phyloP scores from a whole-genome alignment of 2,797 vertebrate species.

The Phataginus tetradactyla region DNA sequence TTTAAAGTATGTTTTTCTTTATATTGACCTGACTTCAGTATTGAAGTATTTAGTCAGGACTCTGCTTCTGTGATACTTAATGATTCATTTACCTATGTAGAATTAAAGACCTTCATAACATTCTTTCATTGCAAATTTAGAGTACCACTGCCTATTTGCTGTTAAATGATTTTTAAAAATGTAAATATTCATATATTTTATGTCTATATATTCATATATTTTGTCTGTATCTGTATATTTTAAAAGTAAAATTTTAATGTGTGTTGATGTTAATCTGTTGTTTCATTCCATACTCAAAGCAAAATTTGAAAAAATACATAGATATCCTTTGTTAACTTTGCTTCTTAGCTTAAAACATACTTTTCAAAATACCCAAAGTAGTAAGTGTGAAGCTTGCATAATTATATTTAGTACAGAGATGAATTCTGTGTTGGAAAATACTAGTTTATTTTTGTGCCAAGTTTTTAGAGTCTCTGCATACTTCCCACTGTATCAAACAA shows the following conservation, averaged over 20 bases:
- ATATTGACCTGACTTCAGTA: slow-evolving; percentile 22
- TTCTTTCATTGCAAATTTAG: slow-evolving; percentile 46
- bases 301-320: slow-evolving; percentile 35
- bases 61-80: slow-evolving; percentile 4
- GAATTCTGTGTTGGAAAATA: slow-evolving; percentile 22
- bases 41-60: slow-evolving; percentile 7
- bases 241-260: slow-evolving; percentile 53
- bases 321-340: slow-evolving; percentile 22
- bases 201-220: background rate
- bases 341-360: slow-evolving; percentile 28
- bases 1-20: slow-evolving; percentile 51
- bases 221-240: background rate
- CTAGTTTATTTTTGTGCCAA: background rate
- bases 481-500: slow-evolving; percentile 5
- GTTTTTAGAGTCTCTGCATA: slow-evolving; percentile 18
- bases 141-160: slow-evolving; percentile 16
- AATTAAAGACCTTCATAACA: slow-evolving; percentile 37
- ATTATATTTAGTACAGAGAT: background rate
- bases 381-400: background rate
- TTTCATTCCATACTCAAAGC: background rate
- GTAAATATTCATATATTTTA: slow-evolving; percentile 25
- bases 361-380: slow-evolving; percentile 7
- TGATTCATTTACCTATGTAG: slow-evolving; percentile 9
- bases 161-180: slow-evolving; percentile 40
- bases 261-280: background rate